Percentiles rank a stretch among this genome's conserved stretches.
phyloP scores from a whole-genome alignment of 1,140 invertebrate genomes.

The Oedothorax gibbosus region DNA sequence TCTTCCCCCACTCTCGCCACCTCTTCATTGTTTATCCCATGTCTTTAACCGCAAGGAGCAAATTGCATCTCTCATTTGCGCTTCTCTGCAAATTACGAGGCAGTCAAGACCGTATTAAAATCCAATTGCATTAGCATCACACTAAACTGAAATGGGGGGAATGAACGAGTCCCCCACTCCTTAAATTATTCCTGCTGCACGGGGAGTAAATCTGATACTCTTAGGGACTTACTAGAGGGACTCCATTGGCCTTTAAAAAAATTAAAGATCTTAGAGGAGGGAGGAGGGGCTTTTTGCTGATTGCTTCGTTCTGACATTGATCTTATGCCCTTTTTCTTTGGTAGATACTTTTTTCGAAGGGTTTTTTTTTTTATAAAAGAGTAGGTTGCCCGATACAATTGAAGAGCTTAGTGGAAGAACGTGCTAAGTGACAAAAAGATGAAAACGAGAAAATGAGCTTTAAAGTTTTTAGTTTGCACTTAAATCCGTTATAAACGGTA shows the following conservation, averaged over 20 bases:
- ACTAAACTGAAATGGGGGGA: background rate
- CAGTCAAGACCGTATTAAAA: constrained; percentile 14
- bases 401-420: too few species aligned
- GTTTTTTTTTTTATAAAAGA: too few species aligned
- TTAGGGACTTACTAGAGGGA: too few species aligned
- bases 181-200: constrained; percentile 21
- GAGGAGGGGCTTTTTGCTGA: constrained; percentile 12
- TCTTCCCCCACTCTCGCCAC: background rate
- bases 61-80: constrained; percentile 30
- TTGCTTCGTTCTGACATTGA: constrained; percentile 48
- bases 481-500: too few species aligned
- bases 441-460: too few species aligned
- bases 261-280: background rate
- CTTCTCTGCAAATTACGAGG: constrained; percentile 14
- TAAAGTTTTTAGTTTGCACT: too few species aligned
- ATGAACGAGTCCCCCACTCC: background rate
- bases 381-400: too few species aligned
- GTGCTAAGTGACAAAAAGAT: too few species aligned
- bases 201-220: constrained; percentile 6
- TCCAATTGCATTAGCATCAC: constrained; percentile 26
- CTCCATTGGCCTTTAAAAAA: too few species aligned
- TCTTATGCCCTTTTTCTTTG: background rate
- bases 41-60: constrained; percentile 13
- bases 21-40: constrained; percentile 16
- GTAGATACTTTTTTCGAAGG: too few species aligned